These are phyloP conservation scores for Syrmaticus mikado DNA, from an alignment of 2,113 vertebrate species.

Conservation along the genomic window DNA sequence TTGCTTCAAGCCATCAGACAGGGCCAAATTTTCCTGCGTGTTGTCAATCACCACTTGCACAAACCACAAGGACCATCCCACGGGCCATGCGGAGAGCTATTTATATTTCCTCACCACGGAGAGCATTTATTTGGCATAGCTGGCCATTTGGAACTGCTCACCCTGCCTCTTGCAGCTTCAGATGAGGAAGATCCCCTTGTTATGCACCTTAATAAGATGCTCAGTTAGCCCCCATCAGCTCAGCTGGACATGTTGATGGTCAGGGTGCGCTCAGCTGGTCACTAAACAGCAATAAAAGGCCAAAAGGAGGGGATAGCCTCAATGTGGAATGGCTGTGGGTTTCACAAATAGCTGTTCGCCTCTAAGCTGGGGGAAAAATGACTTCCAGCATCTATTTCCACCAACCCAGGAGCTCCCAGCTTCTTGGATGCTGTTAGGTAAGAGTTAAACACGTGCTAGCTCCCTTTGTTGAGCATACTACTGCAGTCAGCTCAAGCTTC, in stretches of 20 bases:
- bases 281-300: not conserved
- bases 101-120: not conserved
- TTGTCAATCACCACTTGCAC: not conserved
- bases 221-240: not conserved
- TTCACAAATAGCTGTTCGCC: not conserved
- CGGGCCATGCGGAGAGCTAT: not conserved
- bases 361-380: no score
- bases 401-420: not conserved
- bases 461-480: not conserved
- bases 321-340: not conserved
- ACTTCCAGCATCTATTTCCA: not conserved
- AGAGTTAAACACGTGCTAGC: not conserved
- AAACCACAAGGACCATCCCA: not conserved
- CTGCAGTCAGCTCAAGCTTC: not conserved
- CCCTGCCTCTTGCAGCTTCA: rapidly evolving
- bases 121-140: not conserved
- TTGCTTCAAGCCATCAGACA: not conserved
- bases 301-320: not conserved
- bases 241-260: not conserved
- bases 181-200: not conserved
- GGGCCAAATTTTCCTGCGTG: not conserved
- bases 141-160: not conserved
- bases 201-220: not conserved
- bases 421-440: not conserved
- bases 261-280: not conserved